Base-by-base conservation (phyloP, 2,113 vertebrate genomes). In the Ginglymostoma cirratum region DNA sequence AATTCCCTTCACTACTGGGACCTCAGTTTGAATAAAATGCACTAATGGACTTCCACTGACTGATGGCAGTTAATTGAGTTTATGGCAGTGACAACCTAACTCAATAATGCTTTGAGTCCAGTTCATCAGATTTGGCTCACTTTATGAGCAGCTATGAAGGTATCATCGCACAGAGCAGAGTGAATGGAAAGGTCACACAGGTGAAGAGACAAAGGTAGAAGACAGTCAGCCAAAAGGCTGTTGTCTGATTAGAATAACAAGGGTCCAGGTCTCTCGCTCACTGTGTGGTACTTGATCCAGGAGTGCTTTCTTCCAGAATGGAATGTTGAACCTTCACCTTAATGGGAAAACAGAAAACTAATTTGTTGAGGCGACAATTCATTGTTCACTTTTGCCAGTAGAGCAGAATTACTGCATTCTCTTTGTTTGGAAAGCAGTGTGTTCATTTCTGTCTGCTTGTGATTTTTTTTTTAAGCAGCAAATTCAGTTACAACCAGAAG, bases 361-460 rank as follows among this genome's bases (percentile, higher is more conserved):
- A 95, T 95, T 95, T 72, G 94, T 95, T 34, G 72, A 48, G 94
- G 38, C 72, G 72, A 90, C 90, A 93, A 67, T 52, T 67, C 65
- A 94, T 94, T 45, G 14, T 45, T 67, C 94, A 72, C 94, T 95
- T 95, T 95, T 69, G 24, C 69, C 38, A 42, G 5, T 27, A 72
- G 42, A 72, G 52, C 42, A 52, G 52, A 52, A 67, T 48, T 72
- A 95, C 94, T 6, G 27, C 42, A 14, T 34, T 95, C 27, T 21
- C 72, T 70, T 70, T 95, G 67, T 95, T 95, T 30, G 45, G 30
- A 42, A 72, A 95, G 24, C 67, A 72, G 10, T 15, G 66, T 30
- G 23, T 72, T 70, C 89, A 67, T 38, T 27, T 52, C 1, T 52
- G 69, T 12, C 24, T 0, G 42, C 42, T 24, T 72, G 94, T 27